Base-by-base conservation (phyloP, 2,888 invertebrate genomes). In the Tetranychus piercei region DNA sequence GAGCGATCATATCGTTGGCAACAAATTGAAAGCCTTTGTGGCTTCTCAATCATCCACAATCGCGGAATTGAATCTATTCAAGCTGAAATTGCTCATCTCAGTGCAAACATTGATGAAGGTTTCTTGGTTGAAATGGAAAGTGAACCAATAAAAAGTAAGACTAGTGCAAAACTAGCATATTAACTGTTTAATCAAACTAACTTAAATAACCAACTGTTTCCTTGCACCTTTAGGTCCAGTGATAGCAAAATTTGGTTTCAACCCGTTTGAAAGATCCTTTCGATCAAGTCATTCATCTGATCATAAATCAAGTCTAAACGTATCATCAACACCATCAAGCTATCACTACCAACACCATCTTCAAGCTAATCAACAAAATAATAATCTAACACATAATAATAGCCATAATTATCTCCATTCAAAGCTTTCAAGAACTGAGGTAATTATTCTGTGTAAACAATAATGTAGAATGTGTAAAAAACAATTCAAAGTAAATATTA, bases 1-100 rank as follows among this genome's bases (percentile, higher is more conserved):
- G 97, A 97, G 83, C 87, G 94, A 77, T 89, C 92, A 79, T 89
- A 92, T 82, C 87, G 97, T 76, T 97, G 97, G 97, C 91, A 92
- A 80, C 91, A 89, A 86, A 91, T 94, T 79, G 94, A 94, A 83
- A 84, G 88, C 67, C 84, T 93, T 44, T 92, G 92, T 82, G 94
- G 94, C 44, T 92, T 95, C 82, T 89, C 90, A 81, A 91, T 97
- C 77, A 89, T 92, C 15, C 22, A 55, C 7, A 71, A 71, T 44
- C 71, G 44, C 15, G 71, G 71, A 23, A 20, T 44, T 6, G n/a
- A n/a, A 11, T 11, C 15, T 44, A n/a, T 71, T 9, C 71, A 71
- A 6, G 44, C 44, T 23, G 71, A 71, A 71, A 55, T 55, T 55
- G 34, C 34, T 34, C 34, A 34, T 34, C 34, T 34, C 4, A 34